Base-by-base conservation (phyloP, 2,888 invertebrate species). In the Acanthosepion pharaonis region DNA sequence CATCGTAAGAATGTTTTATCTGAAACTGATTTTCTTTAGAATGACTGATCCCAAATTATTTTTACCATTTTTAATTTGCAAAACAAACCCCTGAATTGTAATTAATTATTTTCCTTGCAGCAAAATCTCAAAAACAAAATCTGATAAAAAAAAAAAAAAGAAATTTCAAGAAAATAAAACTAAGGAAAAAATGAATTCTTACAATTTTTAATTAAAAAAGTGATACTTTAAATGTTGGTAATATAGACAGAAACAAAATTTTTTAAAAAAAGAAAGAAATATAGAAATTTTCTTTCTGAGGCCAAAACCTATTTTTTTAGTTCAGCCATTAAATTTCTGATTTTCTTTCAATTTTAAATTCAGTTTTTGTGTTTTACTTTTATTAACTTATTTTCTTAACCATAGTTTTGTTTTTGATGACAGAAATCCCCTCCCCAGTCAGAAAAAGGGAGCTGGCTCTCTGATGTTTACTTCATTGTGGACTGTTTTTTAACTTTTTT, bases 401-500 rank as follows among this genome's bases (percentile, higher is more conserved):
- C 55, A 15, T 55, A 20, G 15, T 55, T 55, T 15, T 55, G 55
- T 64, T 64, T 78, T 78, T 33, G n/a, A 78, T 78, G 78, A n/a
- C n/a, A 78, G n/a, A n/a, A 78, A 33, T 33, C 78, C 78, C 78
- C 78, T 78, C n/a, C n/a, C 78, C 78, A 78, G 33, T 78, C 15
- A 5, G n/a, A 78, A 78, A 78, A 78, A 78, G 78, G 78, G 78
- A 78, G 78, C 78, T 78, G 78, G 78, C 78, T 78, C 78, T 78
- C 78, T 78, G n/a, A 78, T 11, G 33, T n/a, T 78, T 78, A n/a
- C n/a, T 78, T 78, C 2, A 33, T 33, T 78, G n/a, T 78, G 78
- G 78, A 78, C 33, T 78, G 9, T n/a, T 78, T 78, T 33, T 78
- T 33, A n/a, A n/a, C n/a, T 78, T 78, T 15, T n/a, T 78, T 78